These are phyloP conservation scores for Beroe ovata DNA, from an alignment of 37 sponge, comb jelly and placozoan genomes.

Conservation along the genomic window DNA sequence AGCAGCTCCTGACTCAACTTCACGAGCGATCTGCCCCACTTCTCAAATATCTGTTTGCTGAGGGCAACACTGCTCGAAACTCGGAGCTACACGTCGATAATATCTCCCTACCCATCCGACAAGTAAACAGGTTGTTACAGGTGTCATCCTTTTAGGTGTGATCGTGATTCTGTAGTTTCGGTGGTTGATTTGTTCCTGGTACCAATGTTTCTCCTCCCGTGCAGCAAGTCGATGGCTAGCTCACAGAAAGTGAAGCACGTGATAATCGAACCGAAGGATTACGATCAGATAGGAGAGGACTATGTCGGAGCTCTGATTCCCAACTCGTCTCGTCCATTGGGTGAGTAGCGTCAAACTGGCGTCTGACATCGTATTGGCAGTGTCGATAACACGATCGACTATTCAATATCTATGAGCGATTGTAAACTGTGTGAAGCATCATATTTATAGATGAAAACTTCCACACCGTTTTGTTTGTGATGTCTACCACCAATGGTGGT, in stretches of 20 bases:
- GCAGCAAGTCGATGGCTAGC: not conserved
- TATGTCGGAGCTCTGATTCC: slow-evolving; percentile 33
- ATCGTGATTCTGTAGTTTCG: too few relatives aligned
- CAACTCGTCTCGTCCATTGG: slow-evolving; percentile 8
- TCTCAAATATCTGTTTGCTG: slow-evolving; percentile 15
- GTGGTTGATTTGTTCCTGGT: too few relatives aligned
- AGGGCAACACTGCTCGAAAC: not conserved
- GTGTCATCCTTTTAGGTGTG: too few relatives aligned
- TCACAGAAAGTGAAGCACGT: slow-evolving; percentile 25
- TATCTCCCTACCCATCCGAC: slow-evolving; percentile 49
- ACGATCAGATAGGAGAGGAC: slow-evolving; percentile 21
- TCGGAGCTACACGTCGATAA: not conserved
- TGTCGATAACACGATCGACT: too few relatives aligned
- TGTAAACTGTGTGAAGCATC: too few relatives aligned
- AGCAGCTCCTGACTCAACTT: slow-evolving; percentile 32
- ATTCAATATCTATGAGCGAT: too few relatives aligned
- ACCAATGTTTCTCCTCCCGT: too few relatives aligned
- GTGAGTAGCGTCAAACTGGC: too few relatives aligned
- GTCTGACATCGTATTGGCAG: too few relatives aligned
- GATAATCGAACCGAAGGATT: slow-evolving; percentile 21
- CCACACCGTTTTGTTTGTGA: too few relatives aligned
- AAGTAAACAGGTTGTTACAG: slow-evolving; percentile 1
- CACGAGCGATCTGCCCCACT: slow-evolving; percentile 44
- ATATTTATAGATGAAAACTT: too few relatives aligned
- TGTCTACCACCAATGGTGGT: too few relatives aligned